These are phyloP conservation scores for Leptopilina syphax DNA, from an alignment of 2,888 invertebrate genomes.

Conservation along the genomic window DNA sequence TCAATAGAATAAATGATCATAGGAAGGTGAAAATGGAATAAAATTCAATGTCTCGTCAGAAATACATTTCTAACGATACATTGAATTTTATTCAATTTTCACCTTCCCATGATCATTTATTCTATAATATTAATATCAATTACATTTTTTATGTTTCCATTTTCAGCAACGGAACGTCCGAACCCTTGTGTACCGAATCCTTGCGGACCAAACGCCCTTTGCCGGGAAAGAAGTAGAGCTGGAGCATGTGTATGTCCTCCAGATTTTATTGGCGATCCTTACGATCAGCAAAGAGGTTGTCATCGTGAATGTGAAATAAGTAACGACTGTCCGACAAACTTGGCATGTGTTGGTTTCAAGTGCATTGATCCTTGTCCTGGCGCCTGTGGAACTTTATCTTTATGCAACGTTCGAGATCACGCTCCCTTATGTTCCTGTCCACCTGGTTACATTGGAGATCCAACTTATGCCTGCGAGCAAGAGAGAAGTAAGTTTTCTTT, in stretches of 20 bases:
- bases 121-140: too few relatives aligned
- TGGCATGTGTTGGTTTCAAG: slow-evolving; percentile 89
- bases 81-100: too few relatives aligned
- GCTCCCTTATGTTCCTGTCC: slow-evolving; percentile 88
- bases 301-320: slow-evolving; percentile 88
- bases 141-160: not conserved
- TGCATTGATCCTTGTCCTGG: slow-evolving; percentile 91
- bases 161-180: slow-evolving; percentile 66
- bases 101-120: too few relatives aligned
- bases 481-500: slow-evolving; percentile 54
- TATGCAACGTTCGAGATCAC: slow-evolving; percentile 88
- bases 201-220: slow-evolving; percentile 91
- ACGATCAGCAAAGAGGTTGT: slow-evolving; percentile 83
- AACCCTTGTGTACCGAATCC: slow-evolving; percentile 90
- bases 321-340: slow-evolving; percentile 84
- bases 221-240: slow-evolving; percentile 88
- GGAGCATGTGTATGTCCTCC: slow-evolving; percentile 90
- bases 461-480: slow-evolving; percentile 81
- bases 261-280: slow-evolving; percentile 90
- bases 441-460: slow-evolving; percentile 87
- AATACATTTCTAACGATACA: too few relatives aligned
- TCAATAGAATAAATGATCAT: too few relatives aligned
- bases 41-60: too few relatives aligned
- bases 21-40: too few relatives aligned
- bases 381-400: slow-evolving; percentile 88